Conservation (phyloP, 2,113 vertebrate species). For the Anas platyrhynchos region DNA sequence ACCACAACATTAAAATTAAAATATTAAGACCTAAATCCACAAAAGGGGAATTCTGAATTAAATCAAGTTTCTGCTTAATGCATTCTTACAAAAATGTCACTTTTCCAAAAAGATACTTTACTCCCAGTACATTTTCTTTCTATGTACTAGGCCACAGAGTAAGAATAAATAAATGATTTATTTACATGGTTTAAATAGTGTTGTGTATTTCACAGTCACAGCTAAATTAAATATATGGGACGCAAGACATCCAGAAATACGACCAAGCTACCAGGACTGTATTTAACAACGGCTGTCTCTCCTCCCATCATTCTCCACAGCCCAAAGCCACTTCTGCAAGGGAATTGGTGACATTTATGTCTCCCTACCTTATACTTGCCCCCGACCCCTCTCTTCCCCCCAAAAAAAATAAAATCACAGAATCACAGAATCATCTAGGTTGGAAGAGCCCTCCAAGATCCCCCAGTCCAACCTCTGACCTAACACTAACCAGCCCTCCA, state of each 20-base stretch:
- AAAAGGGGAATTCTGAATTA: neutral
- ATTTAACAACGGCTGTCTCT: neutral
- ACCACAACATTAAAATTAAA: neutral
- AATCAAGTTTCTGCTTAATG: neutral
- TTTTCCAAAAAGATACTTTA: neutral
- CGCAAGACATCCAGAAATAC: neutral
- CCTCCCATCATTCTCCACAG: fast-evolving
- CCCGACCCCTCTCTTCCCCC: neutral
- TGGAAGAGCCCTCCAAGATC: too few relatives aligned
- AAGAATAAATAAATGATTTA: neutral
- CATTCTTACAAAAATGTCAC: neutral
- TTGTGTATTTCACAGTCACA: neutral
- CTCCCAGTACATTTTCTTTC: neutral
- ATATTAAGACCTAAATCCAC: neutral
- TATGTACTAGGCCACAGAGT: neutral
- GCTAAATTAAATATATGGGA: neutral
- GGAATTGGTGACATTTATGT: neutral
- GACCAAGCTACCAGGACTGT: neutral
- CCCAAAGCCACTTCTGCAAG: neutral
- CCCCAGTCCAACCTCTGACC: too few relatives aligned
- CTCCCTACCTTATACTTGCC: neutral
- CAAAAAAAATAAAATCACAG: neutral
- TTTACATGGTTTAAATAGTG: neutral
- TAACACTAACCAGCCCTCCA: too few relatives aligned
- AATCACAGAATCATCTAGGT: too few relatives aligned